phyloP scores from a whole-genome alignment of 1,140 invertebrate genomes.

The Aphaenogaster rudis region DNA sequence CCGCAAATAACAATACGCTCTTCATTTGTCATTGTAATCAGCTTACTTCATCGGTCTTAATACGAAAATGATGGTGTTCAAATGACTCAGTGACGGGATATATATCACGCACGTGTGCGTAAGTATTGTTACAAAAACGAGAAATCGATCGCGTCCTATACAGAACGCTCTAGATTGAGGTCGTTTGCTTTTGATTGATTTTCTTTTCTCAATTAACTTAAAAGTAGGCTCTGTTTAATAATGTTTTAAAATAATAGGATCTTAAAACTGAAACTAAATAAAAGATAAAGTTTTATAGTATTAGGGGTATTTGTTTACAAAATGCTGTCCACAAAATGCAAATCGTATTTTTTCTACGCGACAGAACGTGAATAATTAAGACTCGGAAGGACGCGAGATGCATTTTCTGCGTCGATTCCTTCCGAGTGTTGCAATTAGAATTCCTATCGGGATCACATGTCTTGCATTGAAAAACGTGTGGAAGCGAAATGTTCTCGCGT shows the following conservation, averaged over 20 bases:
- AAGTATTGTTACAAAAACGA: constrained; percentile 67
- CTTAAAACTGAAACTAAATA: background rate
- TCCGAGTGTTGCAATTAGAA: constrained; percentile 8
- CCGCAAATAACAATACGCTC: constrained; percentile 7
- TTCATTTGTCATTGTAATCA: constrained; percentile 19
- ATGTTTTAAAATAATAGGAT: background rate
- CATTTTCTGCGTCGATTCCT: background rate
- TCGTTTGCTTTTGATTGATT: background rate
- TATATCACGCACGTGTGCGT: background rate
- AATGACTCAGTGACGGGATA: constrained; percentile 53
- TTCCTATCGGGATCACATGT: background rate
- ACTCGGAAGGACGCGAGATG: background rate
- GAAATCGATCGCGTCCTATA: background rate
- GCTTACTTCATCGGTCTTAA: constrained; percentile 64
- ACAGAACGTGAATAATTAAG: background rate
- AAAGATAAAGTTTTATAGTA: background rate
- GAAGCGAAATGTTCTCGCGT: background rate
- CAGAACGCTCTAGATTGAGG: background rate
- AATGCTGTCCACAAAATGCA: background rate
- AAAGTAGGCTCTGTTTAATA: background rate
- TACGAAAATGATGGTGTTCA: constrained; percentile 62
- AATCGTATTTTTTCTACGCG: background rate
- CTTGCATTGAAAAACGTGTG: background rate
- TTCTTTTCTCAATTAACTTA: background rate
- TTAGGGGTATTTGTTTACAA: background rate